A percentile compares a stretch with the other conserved stretches of the same genome.
These are phyloP conservation scores for Andrena bicolor DNA, from an alignment of 2,888 invertebrate genomes.

Conservation along the genomic window DNA sequence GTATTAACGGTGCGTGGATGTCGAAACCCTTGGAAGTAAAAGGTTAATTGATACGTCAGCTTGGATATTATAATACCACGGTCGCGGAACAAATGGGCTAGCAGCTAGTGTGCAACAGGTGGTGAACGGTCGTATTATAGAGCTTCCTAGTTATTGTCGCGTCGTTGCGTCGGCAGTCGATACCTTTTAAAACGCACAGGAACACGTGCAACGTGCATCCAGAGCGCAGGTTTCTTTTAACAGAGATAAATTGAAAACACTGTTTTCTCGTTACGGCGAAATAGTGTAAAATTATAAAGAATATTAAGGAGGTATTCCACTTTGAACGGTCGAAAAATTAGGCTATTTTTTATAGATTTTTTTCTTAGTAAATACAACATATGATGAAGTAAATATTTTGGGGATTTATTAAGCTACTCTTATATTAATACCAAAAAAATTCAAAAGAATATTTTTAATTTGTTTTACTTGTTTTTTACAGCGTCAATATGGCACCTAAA, in stretches of 20 bases:
- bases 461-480: too few species aligned
- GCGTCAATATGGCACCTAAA: too few species aligned
- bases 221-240: neutral
- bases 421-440: too few species aligned
- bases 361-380: too few species aligned
- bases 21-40: constrained; percentile 36
- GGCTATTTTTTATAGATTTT: too few species aligned
- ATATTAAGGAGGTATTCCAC: too few species aligned
- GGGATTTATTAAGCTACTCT: too few species aligned
- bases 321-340: too few species aligned
- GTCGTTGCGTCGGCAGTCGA: neutral
- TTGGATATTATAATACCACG: constrained; percentile 10
- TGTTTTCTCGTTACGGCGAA: neutral
- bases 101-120: constrained; percentile 33
- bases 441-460: too few species aligned
- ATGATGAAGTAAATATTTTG: too few species aligned
- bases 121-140: constrained; percentile 1
- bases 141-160: constrained; percentile 14
- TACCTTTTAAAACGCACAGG: neutral
- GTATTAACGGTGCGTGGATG: neutral
- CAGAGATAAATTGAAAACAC: neutral
- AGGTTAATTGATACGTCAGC: constrained; percentile 59
- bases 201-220: neutral
- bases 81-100: constrained; percentile 29
- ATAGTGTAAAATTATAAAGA: too few species aligned